Percentiles rank a stretch among this genome's conserved stretches.
Conservation (phyloP, 2,113 vertebrate species). For the Mugil cephalus region DNA sequence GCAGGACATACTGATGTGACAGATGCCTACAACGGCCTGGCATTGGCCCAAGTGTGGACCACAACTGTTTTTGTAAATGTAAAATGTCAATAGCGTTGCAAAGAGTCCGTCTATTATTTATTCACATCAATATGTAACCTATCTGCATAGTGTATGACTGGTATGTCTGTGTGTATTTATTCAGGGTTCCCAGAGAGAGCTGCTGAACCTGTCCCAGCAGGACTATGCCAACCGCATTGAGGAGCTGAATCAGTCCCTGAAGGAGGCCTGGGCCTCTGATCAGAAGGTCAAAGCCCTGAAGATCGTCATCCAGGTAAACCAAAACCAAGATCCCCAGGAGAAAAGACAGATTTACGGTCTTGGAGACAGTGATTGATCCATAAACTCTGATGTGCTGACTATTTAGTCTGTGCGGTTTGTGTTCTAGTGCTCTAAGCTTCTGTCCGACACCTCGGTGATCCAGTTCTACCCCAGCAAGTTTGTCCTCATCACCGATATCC, state of each 20-base stretch:
- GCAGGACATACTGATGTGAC: too few relatives aligned
- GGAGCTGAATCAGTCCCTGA: slow-evolving; percentile 96
- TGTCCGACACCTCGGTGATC: slow-evolving; percentile 96
- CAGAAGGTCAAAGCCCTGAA: slow-evolving; percentile 99
- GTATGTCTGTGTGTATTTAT: slow-evolving; percentile 25
- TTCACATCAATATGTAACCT: too few relatives aligned
- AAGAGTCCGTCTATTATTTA: too few relatives aligned
- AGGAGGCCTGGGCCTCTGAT: slow-evolving; percentile 97
- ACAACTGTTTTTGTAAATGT: too few relatives aligned
- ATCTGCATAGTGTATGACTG: too few relatives aligned
- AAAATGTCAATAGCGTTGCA: too few relatives aligned
- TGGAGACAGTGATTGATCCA: background rate
- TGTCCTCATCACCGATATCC: slow-evolving; percentile 97
- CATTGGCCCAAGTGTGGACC: too few relatives aligned
- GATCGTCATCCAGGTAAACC: slow-evolving; percentile 95
- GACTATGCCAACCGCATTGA: slow-evolving; percentile 97
- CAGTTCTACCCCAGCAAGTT: slow-evolving; percentile 99
- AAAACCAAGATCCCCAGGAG: background rate
- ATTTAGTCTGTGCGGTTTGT: background rate
- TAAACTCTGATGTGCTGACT: too few relatives aligned
- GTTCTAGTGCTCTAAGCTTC: slow-evolving; percentile 95
- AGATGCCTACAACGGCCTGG: too few relatives aligned
- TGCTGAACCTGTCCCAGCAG: slow-evolving; percentile 97
- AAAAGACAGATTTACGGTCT: background rate
- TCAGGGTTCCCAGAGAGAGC: slow-evolving; percentile 95